Base-by-base conservation (phyloP, 2,113 vertebrate genomes). In the Ibidorhyncha struthersii region DNA sequence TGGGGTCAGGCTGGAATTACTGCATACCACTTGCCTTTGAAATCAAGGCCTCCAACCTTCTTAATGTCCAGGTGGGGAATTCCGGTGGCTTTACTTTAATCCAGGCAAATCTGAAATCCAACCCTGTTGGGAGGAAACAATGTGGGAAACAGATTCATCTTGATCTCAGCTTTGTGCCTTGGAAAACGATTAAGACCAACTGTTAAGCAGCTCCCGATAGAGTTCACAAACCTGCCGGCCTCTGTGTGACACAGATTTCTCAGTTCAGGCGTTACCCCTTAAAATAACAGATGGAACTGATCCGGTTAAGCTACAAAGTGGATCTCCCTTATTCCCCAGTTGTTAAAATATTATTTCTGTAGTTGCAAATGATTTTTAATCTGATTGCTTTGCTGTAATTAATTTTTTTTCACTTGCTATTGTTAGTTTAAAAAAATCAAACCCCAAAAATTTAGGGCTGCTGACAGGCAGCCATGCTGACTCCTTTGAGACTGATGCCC, bases 61-160 rank as follows among this genome's bases (percentile, higher is more conserved):
- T 95, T 96, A 95, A 97, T 96, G 96, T 97, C 97, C 97, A 98
- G 97, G 97, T 97, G 97, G 97, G 97, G 97, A 98, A 98, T 98
- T 98, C 97, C 73, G 67, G 95, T 97, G 97, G 96, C 97, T 98
- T 97, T 97, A 97, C 93, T 91, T 86, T 98, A 98, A 98, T 98
- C 97, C 97, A 90, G 95, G 96, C 96, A 97, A 97, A 96, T 97
- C 97, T 97, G 97, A 97, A 98, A 97, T 96, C 95, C 96, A 97
- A 97, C 90, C 97, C 97, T 97, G 92, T 96, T 95, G 97, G 94
- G 97, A 98, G 94, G 97, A 97, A 97, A 98, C 97, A 98, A 97
- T 97, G 97, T 97, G 97, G 97, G 97, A 97, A 97, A 97, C 96
- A 98, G 97, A 98, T 97, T 97, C 96, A 94, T 97, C 95, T 95